Conservation (phyloP, 2,113 vertebrate species). For the Pontoporia blainvillei region DNA sequence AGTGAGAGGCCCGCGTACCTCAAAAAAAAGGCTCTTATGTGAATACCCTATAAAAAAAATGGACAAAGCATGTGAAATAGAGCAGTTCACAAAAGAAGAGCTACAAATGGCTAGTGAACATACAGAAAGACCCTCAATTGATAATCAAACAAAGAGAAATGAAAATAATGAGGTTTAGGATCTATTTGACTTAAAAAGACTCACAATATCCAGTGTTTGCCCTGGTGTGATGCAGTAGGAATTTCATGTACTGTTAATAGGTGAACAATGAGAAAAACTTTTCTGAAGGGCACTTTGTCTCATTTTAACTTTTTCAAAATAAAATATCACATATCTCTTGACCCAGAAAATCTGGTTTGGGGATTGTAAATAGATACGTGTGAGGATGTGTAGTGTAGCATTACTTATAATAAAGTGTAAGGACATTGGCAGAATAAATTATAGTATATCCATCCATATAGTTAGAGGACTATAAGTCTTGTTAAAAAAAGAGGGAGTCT, state of each 20-base stretch:
- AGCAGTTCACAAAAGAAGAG: constrained; percentile 15
- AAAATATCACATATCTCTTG: background rate
- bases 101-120: background rate
- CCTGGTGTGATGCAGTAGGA: background rate
- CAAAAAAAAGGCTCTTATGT: background rate
- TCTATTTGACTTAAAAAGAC: background rate
- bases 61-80: background rate
- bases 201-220: background rate
- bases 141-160: background rate
- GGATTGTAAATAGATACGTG: background rate
- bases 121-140: background rate
- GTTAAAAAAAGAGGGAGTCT: background rate
- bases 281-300: background rate
- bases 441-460: background rate
- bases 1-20: too few relatives aligned
- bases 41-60: background rate
- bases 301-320: background rate
- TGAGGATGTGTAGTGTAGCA: background rate
- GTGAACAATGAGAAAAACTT: background rate
- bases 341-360: background rate
- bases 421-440: background rate
- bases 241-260: background rate
- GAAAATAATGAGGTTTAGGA: background rate
- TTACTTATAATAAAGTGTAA: background rate
- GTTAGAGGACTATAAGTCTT: background rate